Base-by-base conservation (phyloP, 2,797 vertebrate species). In the Sebastes reedi region DNA sequence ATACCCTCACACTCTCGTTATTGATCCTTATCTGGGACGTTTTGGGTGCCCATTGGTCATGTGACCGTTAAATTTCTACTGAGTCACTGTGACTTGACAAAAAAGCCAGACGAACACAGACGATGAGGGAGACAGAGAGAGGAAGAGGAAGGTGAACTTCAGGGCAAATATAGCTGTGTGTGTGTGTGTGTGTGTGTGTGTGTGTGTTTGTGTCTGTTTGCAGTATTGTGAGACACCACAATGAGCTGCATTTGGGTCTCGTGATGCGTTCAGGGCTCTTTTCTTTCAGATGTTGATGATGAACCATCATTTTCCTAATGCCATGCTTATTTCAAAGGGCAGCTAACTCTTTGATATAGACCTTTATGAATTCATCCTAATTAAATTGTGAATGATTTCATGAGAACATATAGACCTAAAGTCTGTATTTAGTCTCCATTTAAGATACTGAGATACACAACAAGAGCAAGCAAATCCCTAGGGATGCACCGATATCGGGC, bases 31-130 rank as follows among this genome's bases (percentile, higher is more conserved):
- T n/a, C 39, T 10, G 36, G 67, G 67, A 67, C 7, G 5, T 27
- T 77, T 52, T 20, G 56, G 25, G 24, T 12, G 60, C 0, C 0
- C 39, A 42, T 42, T 42, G 39, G 54, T 81, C 80, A 82, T 29
- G 75, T 81, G 82, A 83, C 61, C 18, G 0, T 12, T 12, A 0
- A n/a, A 12, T 36, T 84, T 83, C 50, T 58, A 78, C 88, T 83
- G 88, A 94, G 90, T 94, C 94, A 94, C 83, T 24, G 86, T 95
- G 93, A 91, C 86, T 88, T 58, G 50, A 91, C 80, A 87, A 66
- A 84, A 81, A 75, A 55, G 27, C 16, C 30, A 77, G 66, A 67
- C 7, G 7, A 67, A 39, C 8, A 55, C 8, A 52, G 66, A 8
- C 7, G n/a, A 46, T 11, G 29, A 58, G 29, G 59, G 50, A 46